Evolutionary conservation across 2,888 invertebrate species (phyloP).

Genomic region (Drosophila kambysellisi): DNA sequence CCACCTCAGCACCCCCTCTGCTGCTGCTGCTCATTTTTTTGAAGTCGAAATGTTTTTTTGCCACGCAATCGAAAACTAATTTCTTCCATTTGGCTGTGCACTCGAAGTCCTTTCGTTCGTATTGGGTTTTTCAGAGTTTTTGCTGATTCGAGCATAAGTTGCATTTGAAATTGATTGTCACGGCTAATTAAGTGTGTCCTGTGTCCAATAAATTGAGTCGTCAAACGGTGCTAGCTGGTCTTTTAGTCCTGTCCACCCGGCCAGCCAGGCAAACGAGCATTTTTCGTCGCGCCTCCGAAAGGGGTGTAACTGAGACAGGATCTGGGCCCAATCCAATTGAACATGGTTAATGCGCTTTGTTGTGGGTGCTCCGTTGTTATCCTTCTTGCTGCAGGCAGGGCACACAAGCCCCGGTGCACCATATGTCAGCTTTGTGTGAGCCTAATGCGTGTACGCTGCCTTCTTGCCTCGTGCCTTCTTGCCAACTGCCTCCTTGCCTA

Average conservation of each 20-base stretch:
- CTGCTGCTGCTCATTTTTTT: slow-evolving; percentile 35
- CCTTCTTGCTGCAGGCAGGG: slow-evolving; percentile 50
- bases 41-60: slow-evolving; percentile 35
- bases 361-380: slow-evolving; percentile 64
- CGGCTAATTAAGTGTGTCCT: slow-evolving; percentile 85
- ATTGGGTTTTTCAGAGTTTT: slow-evolving; percentile 29
- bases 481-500: neutral
- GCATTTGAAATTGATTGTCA: slow-evolving; percentile 85
- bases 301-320: slow-evolving; percentile 69
- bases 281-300: slow-evolving; percentile 67
- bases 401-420: slow-evolving; percentile 58
- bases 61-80: slow-evolving; percentile 72
- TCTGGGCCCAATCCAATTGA: slow-evolving; percentile 62
- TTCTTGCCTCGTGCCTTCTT: neutral
- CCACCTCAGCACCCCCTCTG: neutral
- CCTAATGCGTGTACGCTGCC: slow-evolving; percentile 68
- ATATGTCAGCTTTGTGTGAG: slow-evolving; percentile 75
- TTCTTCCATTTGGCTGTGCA: slow-evolving; percentile 66
- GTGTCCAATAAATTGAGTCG: slow-evolving; percentile 83
- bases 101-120: slow-evolving; percentile 5
- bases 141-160: slow-evolving; percentile 84
- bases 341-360: slow-evolving; percentile 77
- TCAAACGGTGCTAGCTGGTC: slow-evolving; percentile 57
- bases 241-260: slow-evolving; percentile 2
- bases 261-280: slow-evolving; percentile 59